Evolutionary conservation across 2,888 invertebrate species (phyloP).

Genomic region (Halocaridina rubra): DNA sequence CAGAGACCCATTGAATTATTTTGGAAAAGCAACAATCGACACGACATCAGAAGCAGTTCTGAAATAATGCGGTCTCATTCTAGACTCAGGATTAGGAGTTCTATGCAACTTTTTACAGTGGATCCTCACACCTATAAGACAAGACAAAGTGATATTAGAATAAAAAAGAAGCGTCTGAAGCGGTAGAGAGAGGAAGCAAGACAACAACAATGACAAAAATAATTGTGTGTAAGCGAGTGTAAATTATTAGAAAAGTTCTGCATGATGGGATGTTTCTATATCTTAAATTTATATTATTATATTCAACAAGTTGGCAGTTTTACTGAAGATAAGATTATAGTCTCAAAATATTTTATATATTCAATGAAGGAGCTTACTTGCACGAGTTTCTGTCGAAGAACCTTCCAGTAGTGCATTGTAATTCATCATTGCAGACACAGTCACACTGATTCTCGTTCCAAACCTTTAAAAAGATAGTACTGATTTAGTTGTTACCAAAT

Average conservation of each 20-base stretch:
- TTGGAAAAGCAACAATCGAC: no score
- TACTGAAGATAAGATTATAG: background rate
- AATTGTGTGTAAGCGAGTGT: background rate
- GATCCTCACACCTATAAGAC: slow-evolving; percentile 37
- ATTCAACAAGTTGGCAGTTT: no score
- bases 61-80: background rate
- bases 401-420: slow-evolving; percentile 33
- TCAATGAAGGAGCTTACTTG: slow-evolving; percentile 14
- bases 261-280: no score
- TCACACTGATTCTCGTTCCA: slow-evolving; percentile 34
- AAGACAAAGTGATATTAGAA: background rate
- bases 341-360: no score
- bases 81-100: slow-evolving; percentile 15
- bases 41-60: background rate
- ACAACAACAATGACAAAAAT: background rate
- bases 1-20: no score
- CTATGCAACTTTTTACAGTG: background rate
- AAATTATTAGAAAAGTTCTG: no score
- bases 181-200: background rate
- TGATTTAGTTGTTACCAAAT: background rate
- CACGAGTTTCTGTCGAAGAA: slow-evolving; percentile 28
- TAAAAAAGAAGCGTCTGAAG: background rate
- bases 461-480: background rate
- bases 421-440: slow-evolving; percentile 15
- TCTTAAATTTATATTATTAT: no score